Evolutionary conservation across 2,888 invertebrate species (phyloP), one percentile per base, ranked within the genome.

Genomic region (Atethmia centrago): DNA sequence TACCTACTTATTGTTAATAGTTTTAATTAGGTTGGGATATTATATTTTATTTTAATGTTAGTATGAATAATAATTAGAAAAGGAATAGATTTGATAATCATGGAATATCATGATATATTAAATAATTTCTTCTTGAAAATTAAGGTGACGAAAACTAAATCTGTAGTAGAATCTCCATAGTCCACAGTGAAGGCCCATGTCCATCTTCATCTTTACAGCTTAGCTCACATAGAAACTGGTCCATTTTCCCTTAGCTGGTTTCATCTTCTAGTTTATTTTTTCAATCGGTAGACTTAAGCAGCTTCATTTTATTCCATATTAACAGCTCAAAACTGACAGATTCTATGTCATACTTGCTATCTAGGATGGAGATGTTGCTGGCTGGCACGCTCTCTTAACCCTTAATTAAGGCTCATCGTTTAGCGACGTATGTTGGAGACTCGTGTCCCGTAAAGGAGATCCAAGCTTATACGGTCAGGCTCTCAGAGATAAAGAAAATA

Each of bases 401-500:
- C 8, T 40, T 25, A 73, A 19, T 40, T 25, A 73, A 19, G 16
- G 8, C 65, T 61, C 73, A 36, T 79, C 56, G 53, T 47, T 31
- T 31, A 62, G 49, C 55, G 45, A 51, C 31, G 28, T 53, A 36
- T 51, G 61, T 28, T 42, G 19, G 59, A 61, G 49, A 74, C 63
- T 25, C 47, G 59, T 45, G 28, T 62, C 80, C 74, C 45, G 10
- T 62, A 80, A 80, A 62, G 75, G 80, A 61, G 61, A 55, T 55
- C 59, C 61, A 7, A 25, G 55, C 65, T 31, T 65, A 65, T 74
- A 80, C 45, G 68, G 76, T 31, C 55, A 49, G 25, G 10, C 19
- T 47, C 53, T 42, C 61, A 21, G 49, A 63, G 62, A 63, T 79
- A 79, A 71, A 77, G 71, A 63, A 71, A 64, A 71, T 68, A 72